phyloP scores from a whole-genome alignment of 1,140 invertebrate genomes.

The Amphibalanus amphitrite region DNA sequence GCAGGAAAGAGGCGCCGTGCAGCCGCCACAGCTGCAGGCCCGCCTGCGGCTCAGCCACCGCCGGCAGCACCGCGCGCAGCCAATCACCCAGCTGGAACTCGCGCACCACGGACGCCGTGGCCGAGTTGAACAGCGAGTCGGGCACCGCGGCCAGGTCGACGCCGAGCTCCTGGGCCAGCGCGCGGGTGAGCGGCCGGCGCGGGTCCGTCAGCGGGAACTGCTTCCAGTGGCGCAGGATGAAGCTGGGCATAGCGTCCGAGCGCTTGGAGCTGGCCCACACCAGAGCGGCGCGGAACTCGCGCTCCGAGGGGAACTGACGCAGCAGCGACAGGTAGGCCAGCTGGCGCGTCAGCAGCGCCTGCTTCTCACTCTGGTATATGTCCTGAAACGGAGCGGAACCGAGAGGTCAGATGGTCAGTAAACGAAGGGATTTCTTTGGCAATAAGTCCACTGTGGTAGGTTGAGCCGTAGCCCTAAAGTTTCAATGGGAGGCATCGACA shows the following conservation, averaged over 20 bases:
- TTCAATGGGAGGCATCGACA: too few relatives aligned
- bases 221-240: background rate
- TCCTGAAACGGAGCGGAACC: background rate
- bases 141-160: background rate
- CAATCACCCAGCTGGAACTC: background rate
- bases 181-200: background rate
- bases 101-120: background rate
- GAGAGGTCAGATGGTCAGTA: too few relatives aligned
- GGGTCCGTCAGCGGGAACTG: background rate
- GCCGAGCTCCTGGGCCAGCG: background rate
- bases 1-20: background rate
- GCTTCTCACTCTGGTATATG: background rate
- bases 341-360: background rate
- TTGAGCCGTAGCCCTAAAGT: too few relatives aligned
- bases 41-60: background rate
- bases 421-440: too few relatives aligned
- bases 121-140: background rate
- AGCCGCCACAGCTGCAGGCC: background rate
- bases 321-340: background rate
- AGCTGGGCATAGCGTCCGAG: background rate
- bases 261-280: background rate
- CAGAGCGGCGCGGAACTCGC: background rate
- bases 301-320: background rate
- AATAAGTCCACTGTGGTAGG: too few relatives aligned
- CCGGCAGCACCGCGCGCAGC: background rate